Base-by-base conservation (phyloP, 92 coral and sea anemone genomes). In the Muricea muricata region DNA sequence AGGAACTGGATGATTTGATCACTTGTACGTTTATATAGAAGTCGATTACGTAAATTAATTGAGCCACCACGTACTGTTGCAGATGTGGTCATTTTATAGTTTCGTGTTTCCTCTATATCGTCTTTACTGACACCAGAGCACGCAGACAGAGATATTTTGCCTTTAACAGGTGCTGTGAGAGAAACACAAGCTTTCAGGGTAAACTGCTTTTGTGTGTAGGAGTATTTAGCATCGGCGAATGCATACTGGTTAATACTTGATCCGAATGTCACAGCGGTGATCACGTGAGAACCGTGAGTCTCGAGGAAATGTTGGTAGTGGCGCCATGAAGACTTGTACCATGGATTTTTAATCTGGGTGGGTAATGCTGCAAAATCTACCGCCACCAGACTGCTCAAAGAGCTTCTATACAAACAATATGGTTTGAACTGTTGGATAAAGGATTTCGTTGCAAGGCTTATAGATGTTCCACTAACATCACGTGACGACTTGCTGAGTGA, bases 161-260 rank as follows among this genome's bases (percentile, higher is more conserved):
- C 85, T 13, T 65, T 40, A 4, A 45, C 71, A 0, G 74, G 84
- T 6, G 80, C 93, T 6, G 50, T 13, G 15, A 91, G 17, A 1
- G 94, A 83, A 1, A 78, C 84, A 37, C 94, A 91, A 1, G 94
- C 92, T 60, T 91, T 85, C 34, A 88, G 78, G 6, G 91, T 91
- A 73, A 91, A 88, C 55, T 91, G 88, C 3, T 61, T 79, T 17
- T 78, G 80, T 18, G 79, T 79, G 50, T 73, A 80, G 6, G 69
- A 63, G 0, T 58, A 20, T 13, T 66, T 23, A 0, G 70, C 17
- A 24, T 85, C 75, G 1, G 89, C 89, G 54, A 91, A 91, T 2
- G 88, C 91, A 33, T 91, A 88, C 24, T 88, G 91, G 90, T 88
- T 71, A 30, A 91, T 80, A 35, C 94, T 91, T 26, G 94, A 45